Evolutionary conservation across 2,797 vertebrate genomes (phyloP).

Genomic region (Enteromius treurensis): DNA sequence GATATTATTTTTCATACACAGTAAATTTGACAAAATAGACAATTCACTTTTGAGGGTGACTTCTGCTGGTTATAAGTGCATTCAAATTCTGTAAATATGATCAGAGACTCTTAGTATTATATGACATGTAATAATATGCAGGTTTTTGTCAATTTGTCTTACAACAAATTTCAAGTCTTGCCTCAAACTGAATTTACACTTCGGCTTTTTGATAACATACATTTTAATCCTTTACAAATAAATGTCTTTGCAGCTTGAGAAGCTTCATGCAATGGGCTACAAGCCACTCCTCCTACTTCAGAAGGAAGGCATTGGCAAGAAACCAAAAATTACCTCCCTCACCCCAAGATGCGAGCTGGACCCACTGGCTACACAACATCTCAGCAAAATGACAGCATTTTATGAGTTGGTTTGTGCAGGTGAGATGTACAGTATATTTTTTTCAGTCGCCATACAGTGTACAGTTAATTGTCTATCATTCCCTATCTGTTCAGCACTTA

Average conservation of each 20-base stretch:
- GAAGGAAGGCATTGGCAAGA: background rate
- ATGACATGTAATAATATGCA: too few species aligned
- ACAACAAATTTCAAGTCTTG: too few species aligned
- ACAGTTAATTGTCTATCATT: background rate
- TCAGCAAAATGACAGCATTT: background rate
- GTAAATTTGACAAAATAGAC: too few species aligned
- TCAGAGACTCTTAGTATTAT: too few species aligned
- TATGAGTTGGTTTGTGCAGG: slow-evolving; percentile 6
- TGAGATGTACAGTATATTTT: background rate
- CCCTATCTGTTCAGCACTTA: slow-evolving; percentile 10
- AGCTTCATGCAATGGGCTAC: slow-evolving; percentile 6
- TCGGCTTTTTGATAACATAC: background rate
- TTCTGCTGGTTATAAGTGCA: too few species aligned
- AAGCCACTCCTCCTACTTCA: slow-evolving; percentile 10
- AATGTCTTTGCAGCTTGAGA: slow-evolving; percentile 10
- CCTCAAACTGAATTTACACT: slow-evolving; percentile 5
- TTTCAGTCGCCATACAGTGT: background rate
- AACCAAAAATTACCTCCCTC: background rate
- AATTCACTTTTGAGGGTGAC: too few species aligned
- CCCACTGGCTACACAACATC: slow-evolving; percentile 7
- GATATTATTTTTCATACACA: too few species aligned
- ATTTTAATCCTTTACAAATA: too few species aligned
- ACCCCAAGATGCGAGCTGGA: background rate
- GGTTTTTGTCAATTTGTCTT: too few species aligned
- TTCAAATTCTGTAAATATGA: too few species aligned